These are phyloP conservation scores for Ailuropoda melanoleuca DNA, from an alignment of 2,113 vertebrate species.

Conservation along the genomic window DNA sequence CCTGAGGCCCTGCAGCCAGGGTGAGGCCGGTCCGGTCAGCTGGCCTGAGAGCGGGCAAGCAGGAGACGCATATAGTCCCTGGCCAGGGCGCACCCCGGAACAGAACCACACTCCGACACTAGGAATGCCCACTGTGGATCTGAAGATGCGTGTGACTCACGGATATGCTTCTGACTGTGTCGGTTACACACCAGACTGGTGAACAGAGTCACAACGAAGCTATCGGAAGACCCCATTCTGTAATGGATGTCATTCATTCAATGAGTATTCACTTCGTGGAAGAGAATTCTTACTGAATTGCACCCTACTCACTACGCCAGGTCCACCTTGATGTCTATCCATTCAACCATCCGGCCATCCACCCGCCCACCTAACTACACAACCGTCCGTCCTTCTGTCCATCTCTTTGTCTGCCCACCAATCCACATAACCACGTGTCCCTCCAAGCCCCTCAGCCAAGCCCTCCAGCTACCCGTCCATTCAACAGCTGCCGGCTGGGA, in stretches of 20 bases:
- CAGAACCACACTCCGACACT: not conserved
- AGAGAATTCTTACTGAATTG: not conserved
- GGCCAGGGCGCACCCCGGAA: not conserved
- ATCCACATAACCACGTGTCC: fast-evolving
- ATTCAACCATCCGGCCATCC: too few relatives aligned
- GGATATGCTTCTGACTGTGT: not conserved
- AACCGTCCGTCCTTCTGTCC: not conserved
- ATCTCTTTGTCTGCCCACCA: not conserved
- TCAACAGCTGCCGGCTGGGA: too few relatives aligned
- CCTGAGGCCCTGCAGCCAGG: not conserved
- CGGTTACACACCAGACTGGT: not conserved
- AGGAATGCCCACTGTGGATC: not conserved
- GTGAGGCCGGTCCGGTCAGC: fast-evolving
- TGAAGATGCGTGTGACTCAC: not conserved
- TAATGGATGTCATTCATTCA: not conserved
- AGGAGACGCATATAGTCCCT: fast-evolving
- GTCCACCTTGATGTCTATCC: too few relatives aligned
- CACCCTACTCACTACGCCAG: too few relatives aligned
- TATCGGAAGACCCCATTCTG: not conserved
- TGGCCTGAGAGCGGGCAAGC: not conserved
- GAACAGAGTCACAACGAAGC: not conserved
- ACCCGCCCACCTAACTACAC: not conserved
- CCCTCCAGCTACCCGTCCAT: too few relatives aligned
- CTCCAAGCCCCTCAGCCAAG: not conserved
- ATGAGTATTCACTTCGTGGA: not conserved